These are phyloP conservation scores for Anolis apletophallus DNA, from an alignment of 2,797 vertebrate genomes.

Conservation along the genomic window DNA sequence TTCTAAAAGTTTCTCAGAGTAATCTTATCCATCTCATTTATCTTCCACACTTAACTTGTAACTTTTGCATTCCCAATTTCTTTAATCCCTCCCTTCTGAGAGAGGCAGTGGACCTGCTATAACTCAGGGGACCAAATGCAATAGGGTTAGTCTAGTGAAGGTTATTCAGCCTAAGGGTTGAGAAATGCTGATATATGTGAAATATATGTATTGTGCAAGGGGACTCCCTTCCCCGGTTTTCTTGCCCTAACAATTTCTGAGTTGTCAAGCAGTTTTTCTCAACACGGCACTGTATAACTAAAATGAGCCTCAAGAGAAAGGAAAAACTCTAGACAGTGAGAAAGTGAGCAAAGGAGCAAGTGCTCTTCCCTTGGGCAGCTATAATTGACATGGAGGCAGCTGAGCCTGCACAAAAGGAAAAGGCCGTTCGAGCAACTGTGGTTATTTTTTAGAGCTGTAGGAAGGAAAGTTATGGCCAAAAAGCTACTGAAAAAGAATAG, in stretches of 20 bases:
- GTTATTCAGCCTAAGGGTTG: too few species aligned
- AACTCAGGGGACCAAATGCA: too few species aligned
- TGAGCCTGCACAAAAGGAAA: not conserved
- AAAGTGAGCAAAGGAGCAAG: not conserved
- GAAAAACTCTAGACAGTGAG: conserved; percentile 33
- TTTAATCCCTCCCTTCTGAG: too few species aligned
- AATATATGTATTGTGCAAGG: conserved; percentile 8
- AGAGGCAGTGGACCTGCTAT: too few species aligned
- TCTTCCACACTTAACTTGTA: too few species aligned
- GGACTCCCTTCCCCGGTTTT: conserved; percentile 19
- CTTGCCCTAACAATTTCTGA: not conserved
- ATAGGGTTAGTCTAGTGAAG: too few species aligned
- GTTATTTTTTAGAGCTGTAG: conserved; percentile 31
- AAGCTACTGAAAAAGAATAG: conserved; percentile 6
- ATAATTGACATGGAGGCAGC: conserved; percentile 16
- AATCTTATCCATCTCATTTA: too few species aligned
- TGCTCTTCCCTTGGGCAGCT: not conserved
- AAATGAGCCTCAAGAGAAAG: conserved; percentile 11
- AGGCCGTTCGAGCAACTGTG: conserved; percentile 4
- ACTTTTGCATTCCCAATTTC: too few species aligned
- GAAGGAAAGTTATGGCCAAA: conserved; percentile 10
- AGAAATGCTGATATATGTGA: not conserved
- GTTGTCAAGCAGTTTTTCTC: conserved; percentile 44
- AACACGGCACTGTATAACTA: fast-evolving
- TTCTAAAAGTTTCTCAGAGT: too few species aligned